Evolutionary conservation across 2,113 vertebrate genomes (phyloP), one percentile per base, ranked within the genome.

Genomic region (Triplophysa siluroides): DNA sequence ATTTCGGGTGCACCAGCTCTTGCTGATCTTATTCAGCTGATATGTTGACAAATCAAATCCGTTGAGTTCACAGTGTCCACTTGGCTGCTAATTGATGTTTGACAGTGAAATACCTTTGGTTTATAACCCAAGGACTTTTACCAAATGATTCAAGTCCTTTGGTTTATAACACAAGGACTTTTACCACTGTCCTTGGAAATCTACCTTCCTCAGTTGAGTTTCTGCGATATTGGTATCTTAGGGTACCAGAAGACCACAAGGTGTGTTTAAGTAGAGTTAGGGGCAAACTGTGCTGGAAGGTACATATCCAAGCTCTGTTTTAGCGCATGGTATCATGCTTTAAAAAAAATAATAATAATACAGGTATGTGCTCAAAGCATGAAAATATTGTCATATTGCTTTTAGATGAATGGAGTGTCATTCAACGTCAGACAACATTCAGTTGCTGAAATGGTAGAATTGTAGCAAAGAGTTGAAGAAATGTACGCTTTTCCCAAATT

Each of bases 61-160:
- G n/a, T n/a, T 13, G 11, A 16, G 33, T 74, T 8, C 71, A 61
- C 71, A 73, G 54, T 56, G 2, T 74, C 41, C 8, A 43, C 54
- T 18, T 61, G 23, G 71, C 71, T 74, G 41, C 56, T 79, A 52
- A 33, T 78, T 70, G 12, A 21, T 70, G 23, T 71, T 71, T 33
- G 9, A 41, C n/a, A 41, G 33, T 64, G 63, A 38, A 54, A 33
- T 65, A 7, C 74, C 50, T 66, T 66, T 3, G 26, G 62, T 24
- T 78, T 16, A 56, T 54, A 54, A 43, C 43, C 29, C 21, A 12
- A 78, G 18, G 38, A 26, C 26, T 60, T 69, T 70, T 23, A 78
- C 65, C 65, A 69, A 78, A 69, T 68, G 8, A 29, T 78, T 26
- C n/a, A 60, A 12, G 26, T n/a, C 74, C 50, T 66, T 66, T 3